A percentile compares a stretch with the other conserved stretches of the same genome.
These are phyloP conservation scores for Microplitis manilae DNA, from an alignment of 2,888 invertebrate species.

Conservation along the genomic window DNA sequence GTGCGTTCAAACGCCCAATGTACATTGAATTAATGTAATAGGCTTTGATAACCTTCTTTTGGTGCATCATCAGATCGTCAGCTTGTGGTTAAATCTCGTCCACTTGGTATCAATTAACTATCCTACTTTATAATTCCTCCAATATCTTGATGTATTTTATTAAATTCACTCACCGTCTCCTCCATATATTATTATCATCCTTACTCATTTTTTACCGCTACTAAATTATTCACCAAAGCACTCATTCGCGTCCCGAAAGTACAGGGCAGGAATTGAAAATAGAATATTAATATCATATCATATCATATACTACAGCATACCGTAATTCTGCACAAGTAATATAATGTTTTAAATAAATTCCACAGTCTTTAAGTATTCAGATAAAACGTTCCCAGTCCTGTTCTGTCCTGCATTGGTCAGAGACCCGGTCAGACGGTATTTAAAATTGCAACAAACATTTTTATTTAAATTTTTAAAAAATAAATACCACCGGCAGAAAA, in stretches of 20 bases:
- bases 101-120: conserved; percentile 23
- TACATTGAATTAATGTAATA: conserved; percentile 15
- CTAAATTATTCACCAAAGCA: conserved; percentile 8
- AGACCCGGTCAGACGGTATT: no score
- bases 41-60: conserved; percentile 17
- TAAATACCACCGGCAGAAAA: neutral
- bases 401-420: no score
- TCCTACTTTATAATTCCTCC: neutral
- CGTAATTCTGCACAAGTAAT: no score
- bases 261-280: neutral
- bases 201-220: conserved; percentile 11
- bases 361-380: no score
- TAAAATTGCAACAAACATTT: no score
- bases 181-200: conserved; percentile 7
- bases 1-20: neutral
- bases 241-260: neutral
- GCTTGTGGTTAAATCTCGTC: neutral
- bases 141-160: neutral
- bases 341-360: no score
- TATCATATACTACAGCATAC: neutral
- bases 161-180: neutral
- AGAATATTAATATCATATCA: neutral
- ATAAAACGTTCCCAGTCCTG: no score
- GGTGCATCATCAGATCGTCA: conserved; percentile 9
- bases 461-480: neutral